phyloP scores from a whole-genome alignment of 2,113 vertebrate species.

The Irena cyanogastra region DNA sequence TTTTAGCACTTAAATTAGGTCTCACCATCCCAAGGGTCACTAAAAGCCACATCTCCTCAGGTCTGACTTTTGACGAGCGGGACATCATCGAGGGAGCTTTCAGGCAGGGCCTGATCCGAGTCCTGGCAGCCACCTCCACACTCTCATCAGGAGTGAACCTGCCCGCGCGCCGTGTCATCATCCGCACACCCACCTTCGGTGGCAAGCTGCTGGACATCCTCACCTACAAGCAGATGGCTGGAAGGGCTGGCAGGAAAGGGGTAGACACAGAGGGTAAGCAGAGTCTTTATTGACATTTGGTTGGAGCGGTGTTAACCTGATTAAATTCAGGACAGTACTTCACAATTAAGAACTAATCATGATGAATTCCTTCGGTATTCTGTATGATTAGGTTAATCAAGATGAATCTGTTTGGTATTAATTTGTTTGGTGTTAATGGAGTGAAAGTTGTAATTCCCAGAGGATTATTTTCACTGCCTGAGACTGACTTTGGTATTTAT shows the following conservation, averaged over 20 bases:
- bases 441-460: not conserved
- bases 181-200: constrained; percentile 88
- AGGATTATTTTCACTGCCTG: not conserved
- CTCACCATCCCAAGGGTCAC: not conserved
- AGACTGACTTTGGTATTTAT: not conserved
- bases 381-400: constrained; percentile 33
- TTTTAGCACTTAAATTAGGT: not conserved
- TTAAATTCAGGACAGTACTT: constrained; percentile 26
- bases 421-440: constrained; percentile 44
- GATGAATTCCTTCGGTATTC: constrained; percentile 17
- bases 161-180: constrained; percentile 92
- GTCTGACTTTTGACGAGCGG: constrained; percentile 94
- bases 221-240: constrained; percentile 96
- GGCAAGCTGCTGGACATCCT: constrained; percentile 85
- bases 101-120: constrained; percentile 82
- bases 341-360: not conserved
- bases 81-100: constrained; percentile 92
- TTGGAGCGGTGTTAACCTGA: not conserved
- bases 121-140: constrained; percentile 91
- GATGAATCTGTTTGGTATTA: constrained; percentile 44
- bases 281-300: constrained; percentile 1
- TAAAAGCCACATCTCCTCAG: constrained; percentile 61
- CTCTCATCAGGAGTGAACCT: constrained; percentile 96
- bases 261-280: constrained; percentile 85
- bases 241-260: constrained; percentile 93